Evolutionary conservation across 2,113 vertebrate species (phyloP), one percentile per base, ranked within the genome.

Genomic region (Elanoides forficatus): DNA sequence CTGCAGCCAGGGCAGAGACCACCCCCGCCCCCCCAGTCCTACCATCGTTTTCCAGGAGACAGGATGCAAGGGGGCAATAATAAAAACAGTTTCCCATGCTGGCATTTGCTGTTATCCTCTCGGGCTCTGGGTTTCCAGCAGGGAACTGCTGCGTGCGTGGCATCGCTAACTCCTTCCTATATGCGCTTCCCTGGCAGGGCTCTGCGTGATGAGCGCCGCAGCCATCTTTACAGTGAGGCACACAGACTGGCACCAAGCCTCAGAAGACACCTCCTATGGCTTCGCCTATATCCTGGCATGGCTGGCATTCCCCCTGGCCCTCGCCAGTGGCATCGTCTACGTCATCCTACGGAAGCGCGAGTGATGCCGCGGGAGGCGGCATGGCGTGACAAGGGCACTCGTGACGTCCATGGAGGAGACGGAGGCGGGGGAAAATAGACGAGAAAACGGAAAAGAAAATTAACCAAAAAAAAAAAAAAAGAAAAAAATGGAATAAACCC

Each of bases 331-430:
- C 55, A 97, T 99, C 94, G 83, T 99, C 98, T 99, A 99, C 2
- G 97, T 99, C 98, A 99, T 99, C 98, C 97, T 99, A 92, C 99
- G 99, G 97, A 99, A 99, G 96, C 99, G 99, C 47, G 99, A 99
- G 98, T 97, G 93, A 96, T 98, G 97, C 99, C 59, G 36, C 6
- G 8, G 67, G 73, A 82, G 50, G 52, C 0, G 38, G 86, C 10
- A 9, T 8, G 67, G 29, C 6, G 7, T 80, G 87, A 83, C 95
- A 70, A 88, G 90, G 95, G 89, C 97, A 76, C 67, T 78, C 80
- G 14, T 81, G 90, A 93, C 36, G 29, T 85, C 93, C 96, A 36
- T 32, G 23, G 93, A 96, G 88, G 96, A 96, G 96, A 95, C 79
- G 53, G 95, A 95, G 97, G 94, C 95, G 38, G 84, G 88, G 73